Base-by-base conservation (phyloP, 2,113 vertebrate genomes). In the Castor canadensis region DNA sequence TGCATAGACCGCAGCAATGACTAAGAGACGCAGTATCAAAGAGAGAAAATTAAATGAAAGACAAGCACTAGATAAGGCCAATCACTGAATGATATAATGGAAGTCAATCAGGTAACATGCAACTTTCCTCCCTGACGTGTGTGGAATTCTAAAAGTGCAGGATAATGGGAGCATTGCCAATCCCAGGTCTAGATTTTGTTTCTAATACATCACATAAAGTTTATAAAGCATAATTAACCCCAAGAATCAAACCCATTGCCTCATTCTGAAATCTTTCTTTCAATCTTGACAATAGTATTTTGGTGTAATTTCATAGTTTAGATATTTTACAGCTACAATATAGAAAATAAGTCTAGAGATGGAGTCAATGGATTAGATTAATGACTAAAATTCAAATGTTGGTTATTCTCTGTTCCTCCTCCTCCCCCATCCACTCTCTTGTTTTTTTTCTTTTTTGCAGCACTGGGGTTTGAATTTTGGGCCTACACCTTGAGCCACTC, bases 21-120 rank as follows among this genome's bases (percentile, higher is more conserved):
- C 58, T 47, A 66, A 89, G 32, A 85, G 30, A 82, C 9, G 64
- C 3, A 54, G 28, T 84, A 95, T 95, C 58, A 72, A 95, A 95
- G 58, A 87, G 26, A 95, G 85, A 82, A 91, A 80, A 83, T 15
- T 64, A 86, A 73, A 35, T 58, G n/a, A 26, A 93, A 87, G 38
- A 9, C 67, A 85, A 62, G 12, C 6, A 30, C 64, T 56, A 49
- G 28, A 30, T 82, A 91, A 86, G 30, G 73, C 20, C 81, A 77
- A 62, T 82, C 62, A 93, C 40, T 64, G 19, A 40, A 89, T 49
- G n/a, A 30, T 73, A n/a, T 35, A 60, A n/a, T n/a, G n/a, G n/a
- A n/a, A 56, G 76, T 62, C n/a, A 49, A 26, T 62, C 26, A 80
- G 16, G 24, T 52, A 76, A 86, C 26, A 40, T 56, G 45, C 40